Conservation (phyloP, 2,797 vertebrate species). For the Parauchenoglanis ngamensis region DNA sequence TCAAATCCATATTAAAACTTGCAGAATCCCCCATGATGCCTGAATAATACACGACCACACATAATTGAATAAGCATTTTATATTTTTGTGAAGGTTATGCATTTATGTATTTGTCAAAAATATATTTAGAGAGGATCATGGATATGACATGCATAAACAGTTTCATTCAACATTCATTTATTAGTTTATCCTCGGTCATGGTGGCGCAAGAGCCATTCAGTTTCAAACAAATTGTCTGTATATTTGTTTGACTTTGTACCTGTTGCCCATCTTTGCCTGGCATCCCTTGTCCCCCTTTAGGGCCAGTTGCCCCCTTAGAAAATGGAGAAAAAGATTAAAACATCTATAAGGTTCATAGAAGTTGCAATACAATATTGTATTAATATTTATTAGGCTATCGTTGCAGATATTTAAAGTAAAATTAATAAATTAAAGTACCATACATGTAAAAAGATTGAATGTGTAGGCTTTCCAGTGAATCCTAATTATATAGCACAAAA, state of each 20-base stretch:
- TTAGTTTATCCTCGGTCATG: no score
- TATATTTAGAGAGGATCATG: neutral
- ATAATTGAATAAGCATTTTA: neutral
- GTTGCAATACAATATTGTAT: neutral
- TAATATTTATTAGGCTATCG: neutral
- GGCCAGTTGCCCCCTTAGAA: conserved; percentile 83
- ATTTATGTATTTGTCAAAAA: neutral
- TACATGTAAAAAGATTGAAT: neutral
- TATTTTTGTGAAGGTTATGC: neutral
- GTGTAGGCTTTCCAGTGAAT: neutral
- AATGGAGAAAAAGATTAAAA: neutral
- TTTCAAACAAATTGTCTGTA: neutral
- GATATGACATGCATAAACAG: neutral
- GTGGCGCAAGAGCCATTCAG: no score
- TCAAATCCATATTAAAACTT: neutral
- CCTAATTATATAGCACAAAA: neutral
- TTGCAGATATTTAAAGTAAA: neutral
- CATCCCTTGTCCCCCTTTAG: conserved; percentile 80
- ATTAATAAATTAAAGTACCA: neutral
- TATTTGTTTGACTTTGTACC: conserved; percentile 65
- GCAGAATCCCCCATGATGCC: neutral
- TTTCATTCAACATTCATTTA: neutral
- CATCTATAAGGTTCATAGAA: neutral
- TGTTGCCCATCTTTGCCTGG: conserved; percentile 84
- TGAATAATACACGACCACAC: neutral